phyloP scores from a whole-genome alignment of 2,797 vertebrate genomes.

The Macropodus opercularis region DNA sequence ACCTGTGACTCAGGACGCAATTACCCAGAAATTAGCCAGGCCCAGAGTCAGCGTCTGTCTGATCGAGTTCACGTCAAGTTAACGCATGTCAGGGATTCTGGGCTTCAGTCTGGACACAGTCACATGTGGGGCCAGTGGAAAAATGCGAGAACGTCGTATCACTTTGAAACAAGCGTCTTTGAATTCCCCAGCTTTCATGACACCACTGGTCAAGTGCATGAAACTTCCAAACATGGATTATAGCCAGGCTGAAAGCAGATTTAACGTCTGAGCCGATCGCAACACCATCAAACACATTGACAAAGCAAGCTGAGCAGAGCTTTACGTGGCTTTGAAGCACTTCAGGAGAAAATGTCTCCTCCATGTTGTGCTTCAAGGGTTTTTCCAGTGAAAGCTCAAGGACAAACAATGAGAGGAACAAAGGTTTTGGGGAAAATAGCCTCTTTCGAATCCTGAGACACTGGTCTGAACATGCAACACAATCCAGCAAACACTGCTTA shows the following conservation, averaged over 20 bases:
- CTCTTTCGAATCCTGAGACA: too few relatives aligned
- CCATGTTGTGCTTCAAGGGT: conserved; percentile 22
- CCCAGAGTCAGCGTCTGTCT: conserved; percentile 33
- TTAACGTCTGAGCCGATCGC: conserved; percentile 40
- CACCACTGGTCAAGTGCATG: conserved; percentile 15
- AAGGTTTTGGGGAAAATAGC: neutral
- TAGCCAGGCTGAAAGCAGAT: conserved; percentile 14
- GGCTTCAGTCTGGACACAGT: conserved; percentile 41
- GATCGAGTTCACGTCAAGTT: conserved; percentile 54
- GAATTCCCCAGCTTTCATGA: conserved; percentile 28
- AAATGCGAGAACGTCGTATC: conserved; percentile 33
- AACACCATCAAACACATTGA: too few relatives aligned
- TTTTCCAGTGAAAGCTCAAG: conserved; percentile 7
- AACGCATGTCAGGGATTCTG: conserved; percentile 53
- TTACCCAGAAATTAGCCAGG: conserved; percentile 66
- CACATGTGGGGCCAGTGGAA: conserved; percentile 24
- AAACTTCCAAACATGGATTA: conserved; percentile 36
- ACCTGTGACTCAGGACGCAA: conserved; percentile 59
- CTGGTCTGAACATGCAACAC: neutral
- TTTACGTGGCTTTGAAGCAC: conserved; percentile 38
- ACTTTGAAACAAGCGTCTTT: conserved; percentile 31
- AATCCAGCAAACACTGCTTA: too few relatives aligned
- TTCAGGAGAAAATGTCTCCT: conserved; percentile 32
- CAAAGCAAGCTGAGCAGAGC: too few relatives aligned
- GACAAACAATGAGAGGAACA: conserved; percentile 19